These are phyloP conservation scores for Cinclus cinclus DNA, from an alignment of 2,113 vertebrate genomes.

Conservation along the genomic window DNA sequence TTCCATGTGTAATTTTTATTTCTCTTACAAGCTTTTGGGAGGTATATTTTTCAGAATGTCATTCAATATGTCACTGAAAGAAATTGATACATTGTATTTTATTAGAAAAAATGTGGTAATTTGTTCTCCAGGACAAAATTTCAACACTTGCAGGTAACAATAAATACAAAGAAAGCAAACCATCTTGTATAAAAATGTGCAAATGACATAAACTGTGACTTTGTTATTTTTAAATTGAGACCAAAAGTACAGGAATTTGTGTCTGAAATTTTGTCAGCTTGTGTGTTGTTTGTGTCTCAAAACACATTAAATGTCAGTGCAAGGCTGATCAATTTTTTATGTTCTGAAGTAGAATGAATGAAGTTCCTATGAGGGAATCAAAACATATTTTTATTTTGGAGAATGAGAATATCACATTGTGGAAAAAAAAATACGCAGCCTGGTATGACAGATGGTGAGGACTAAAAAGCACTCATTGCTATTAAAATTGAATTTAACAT, in stretches of 20 bases:
- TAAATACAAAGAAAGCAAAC: neutral
- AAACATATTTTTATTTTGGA: neutral
- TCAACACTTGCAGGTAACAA: neutral
- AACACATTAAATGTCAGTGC: neutral
- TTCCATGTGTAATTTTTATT: neutral
- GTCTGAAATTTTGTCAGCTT: neutral
- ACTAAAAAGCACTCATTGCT: neutral
- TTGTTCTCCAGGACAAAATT: neutral
- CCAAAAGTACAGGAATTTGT: neutral
- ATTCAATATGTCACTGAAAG: neutral
- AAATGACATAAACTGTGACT: neutral
- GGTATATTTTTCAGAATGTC: neutral
- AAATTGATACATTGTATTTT: neutral
- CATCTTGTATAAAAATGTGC: neutral
- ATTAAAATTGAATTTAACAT: neutral
- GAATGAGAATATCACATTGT: neutral
- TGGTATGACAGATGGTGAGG: neutral
- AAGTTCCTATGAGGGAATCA: neutral
- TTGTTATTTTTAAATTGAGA: neutral
- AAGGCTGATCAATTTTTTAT: neutral
- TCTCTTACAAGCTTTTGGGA: neutral
- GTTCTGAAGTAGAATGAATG: neutral
- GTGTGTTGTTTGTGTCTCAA: accelerated
- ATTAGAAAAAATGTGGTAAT: neutral
- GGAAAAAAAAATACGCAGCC: neutral